These are phyloP conservation scores for Laspeyria flexula DNA, from an alignment of 2,888 invertebrate species.

Conservation along the genomic window DNA sequence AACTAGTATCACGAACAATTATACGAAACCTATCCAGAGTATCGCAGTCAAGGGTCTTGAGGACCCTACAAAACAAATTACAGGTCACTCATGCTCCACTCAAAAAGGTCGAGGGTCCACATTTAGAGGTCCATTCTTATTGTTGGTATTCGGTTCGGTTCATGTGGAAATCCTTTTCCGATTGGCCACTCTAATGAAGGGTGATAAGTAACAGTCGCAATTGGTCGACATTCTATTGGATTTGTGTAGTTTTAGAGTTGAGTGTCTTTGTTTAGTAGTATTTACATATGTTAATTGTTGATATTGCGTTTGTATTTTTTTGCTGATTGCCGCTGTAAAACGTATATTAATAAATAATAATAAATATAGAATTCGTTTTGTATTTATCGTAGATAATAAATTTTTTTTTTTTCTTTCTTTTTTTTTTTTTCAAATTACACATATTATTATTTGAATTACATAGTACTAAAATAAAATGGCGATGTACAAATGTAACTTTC, in stretches of 20 bases:
- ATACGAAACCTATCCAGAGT: conserved; percentile 18
- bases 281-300: too few species aligned
- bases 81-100: conserved; percentile 36
- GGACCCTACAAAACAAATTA: conserved; percentile 31
- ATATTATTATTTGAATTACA: too few species aligned
- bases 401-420: too few species aligned
- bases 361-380: too few species aligned
- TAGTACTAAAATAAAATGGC: too few species aligned
- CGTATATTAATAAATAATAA: too few species aligned
- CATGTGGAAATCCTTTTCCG: conserved; percentile 29
- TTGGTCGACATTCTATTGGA: conserved; percentile 5
- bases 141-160: conserved; percentile 27
- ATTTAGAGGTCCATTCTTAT: conserved; percentile 26
- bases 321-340: too few species aligned
- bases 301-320: background rate
- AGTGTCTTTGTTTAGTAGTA: too few species aligned
- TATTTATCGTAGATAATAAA: too few species aligned
- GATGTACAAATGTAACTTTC: too few species aligned
- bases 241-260: background rate
- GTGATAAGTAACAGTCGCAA: conserved; percentile 15
- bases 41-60: conserved; percentile 13
- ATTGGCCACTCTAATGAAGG: conserved; percentile 32
- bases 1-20: conserved; percentile 1
- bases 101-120: conserved; percentile 36
- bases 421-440: too few species aligned